phyloP scores from a whole-genome alignment of 2,888 invertebrate genomes.

The Ophion ventricosus region DNA sequence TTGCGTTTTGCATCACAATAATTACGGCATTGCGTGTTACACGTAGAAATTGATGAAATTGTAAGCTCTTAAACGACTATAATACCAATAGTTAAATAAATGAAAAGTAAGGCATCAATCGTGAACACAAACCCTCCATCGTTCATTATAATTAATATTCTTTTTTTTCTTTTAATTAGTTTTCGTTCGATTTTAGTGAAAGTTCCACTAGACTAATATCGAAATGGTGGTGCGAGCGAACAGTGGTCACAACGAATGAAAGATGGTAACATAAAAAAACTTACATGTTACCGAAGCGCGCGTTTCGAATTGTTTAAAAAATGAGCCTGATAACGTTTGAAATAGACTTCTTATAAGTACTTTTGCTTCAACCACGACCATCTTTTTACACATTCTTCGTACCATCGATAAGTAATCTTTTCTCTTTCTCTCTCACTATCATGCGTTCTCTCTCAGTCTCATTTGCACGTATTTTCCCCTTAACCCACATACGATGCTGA shows the following conservation, averaged over 20 bases:
- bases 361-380: slow-evolving; percentile 22
- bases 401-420: slow-evolving; percentile 40
- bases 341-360: slow-evolving; percentile 8
- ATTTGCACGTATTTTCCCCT: slow-evolving; percentile 33
- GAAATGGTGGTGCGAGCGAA: slow-evolving; percentile 51
- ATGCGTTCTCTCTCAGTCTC: slow-evolving; percentile 10
- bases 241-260: slow-evolving; percentile 52
- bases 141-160: slow-evolving; percentile 62
- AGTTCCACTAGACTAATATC: slow-evolving; percentile 48
- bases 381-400: slow-evolving; percentile 36
- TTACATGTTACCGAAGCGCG: not conserved
- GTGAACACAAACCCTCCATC: slow-evolving; percentile 76
- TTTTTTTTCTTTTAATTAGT: slow-evolving; percentile 37
- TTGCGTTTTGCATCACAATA: slow-evolving; percentile 67
- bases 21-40: slow-evolving; percentile 67
- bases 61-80: slow-evolving; percentile 66
- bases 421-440: slow-evolving; percentile 20
- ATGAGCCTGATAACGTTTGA: slow-evolving; percentile 12
- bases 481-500: slow-evolving; percentile 39
- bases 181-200: slow-evolving; percentile 44
- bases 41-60: slow-evolving; percentile 67
- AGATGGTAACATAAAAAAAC: not conserved
- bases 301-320: slow-evolving; percentile 20
- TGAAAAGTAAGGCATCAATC: slow-evolving; percentile 53
- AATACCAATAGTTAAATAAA: slow-evolving; percentile 7